Evolutionary conservation across 2,113 vertebrate genomes (phyloP).

Genomic region (Actenoides hombroni): DNA sequence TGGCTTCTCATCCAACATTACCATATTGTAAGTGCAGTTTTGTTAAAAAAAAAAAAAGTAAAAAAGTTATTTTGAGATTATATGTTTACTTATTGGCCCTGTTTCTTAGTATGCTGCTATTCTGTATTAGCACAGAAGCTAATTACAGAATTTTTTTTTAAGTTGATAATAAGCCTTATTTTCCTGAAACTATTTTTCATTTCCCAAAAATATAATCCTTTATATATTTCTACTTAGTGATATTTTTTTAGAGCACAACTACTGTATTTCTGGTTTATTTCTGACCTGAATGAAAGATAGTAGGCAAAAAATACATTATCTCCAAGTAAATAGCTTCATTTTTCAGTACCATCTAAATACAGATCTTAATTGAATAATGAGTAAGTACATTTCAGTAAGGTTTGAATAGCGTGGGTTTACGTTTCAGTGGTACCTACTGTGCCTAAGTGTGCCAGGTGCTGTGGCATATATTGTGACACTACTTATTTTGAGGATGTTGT

Average conservation of each 20-base stretch:
- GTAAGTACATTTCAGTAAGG: neutral
- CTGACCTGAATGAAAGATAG: neutral
- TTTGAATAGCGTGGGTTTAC: accelerated
- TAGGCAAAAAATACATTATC: neutral
- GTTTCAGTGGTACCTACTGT: neutral
- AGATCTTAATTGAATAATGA: neutral
- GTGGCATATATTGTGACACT: neutral
- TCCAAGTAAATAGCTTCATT: neutral
- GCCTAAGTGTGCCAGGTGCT: neutral
- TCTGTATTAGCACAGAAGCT: neutral
- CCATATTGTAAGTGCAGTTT: constrained; percentile 91
- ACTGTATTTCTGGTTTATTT: neutral
- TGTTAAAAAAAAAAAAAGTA: neutral
- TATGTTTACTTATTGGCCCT: neutral
- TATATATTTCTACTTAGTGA: no score
- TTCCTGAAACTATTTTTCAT: neutral
- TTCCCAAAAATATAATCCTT: neutral
- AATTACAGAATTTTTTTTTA: neutral
- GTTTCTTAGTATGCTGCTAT: neutral
- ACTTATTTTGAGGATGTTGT: neutral
- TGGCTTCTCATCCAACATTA: constrained; percentile 96
- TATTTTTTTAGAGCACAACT: neutral
- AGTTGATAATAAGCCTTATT: neutral
- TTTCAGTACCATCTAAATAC: neutral
- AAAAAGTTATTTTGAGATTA: neutral